phyloP scores from a whole-genome alignment of 1,140 invertebrate genomes.

The Drosophila miranda region DNA sequence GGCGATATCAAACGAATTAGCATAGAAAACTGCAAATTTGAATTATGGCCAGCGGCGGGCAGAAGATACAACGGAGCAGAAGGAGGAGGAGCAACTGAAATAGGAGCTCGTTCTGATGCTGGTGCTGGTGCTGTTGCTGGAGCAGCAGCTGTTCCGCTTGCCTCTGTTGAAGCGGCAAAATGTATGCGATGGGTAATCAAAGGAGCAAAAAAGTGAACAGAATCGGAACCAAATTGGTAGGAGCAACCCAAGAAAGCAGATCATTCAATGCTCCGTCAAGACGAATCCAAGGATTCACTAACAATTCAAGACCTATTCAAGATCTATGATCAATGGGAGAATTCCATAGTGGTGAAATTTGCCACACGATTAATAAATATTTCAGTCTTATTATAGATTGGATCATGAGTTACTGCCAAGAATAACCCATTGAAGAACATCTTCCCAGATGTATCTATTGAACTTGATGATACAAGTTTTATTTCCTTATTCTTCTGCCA shows the following conservation, averaged over 20 bases:
- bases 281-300: background rate
- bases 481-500: too few species aligned
- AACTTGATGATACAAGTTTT: too few species aligned
- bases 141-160: conserved; percentile 36
- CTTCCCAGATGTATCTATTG: too few species aligned
- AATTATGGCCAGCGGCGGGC: conserved; percentile 62
- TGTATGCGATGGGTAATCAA: conserved; percentile 41
- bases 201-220: conserved; percentile 1
- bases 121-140: background rate
- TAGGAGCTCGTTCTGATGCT: conserved; percentile 7
- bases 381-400: too few species aligned
- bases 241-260: conserved; percentile 2
- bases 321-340: too few species aligned
- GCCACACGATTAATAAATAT: too few species aligned
- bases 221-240: background rate
- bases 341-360: too few species aligned
- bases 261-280: background rate
- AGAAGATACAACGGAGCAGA: background rate
- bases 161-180: conserved; percentile 34
- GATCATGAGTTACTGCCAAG: too few species aligned
- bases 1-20: conserved; percentile 70
- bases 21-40: conserved; percentile 81
- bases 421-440: too few species aligned
- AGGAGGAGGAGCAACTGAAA: conserved; percentile 5
- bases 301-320: too few species aligned